Evolutionary conservation across 92 coral and sea anemone species (phyloP).

Genomic region (Ricordea florida): DNA sequence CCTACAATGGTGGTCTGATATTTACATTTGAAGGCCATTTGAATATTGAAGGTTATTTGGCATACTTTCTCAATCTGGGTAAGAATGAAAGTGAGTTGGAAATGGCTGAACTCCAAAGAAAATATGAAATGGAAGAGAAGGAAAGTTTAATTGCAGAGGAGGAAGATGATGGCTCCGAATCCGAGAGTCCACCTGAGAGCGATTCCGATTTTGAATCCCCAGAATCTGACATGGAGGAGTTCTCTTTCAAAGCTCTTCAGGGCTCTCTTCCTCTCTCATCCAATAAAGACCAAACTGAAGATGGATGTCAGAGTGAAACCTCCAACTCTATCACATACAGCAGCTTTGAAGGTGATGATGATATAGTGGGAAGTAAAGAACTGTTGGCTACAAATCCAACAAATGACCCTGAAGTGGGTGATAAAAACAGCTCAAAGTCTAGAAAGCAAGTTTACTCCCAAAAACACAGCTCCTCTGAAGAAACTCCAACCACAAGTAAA

Average conservation of each 20-base stretch:
- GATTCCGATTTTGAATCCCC: constrained; percentile 94
- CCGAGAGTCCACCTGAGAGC: constrained; percentile 85
- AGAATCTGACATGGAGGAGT: constrained; percentile 82
- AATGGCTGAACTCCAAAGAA: constrained; percentile 79
- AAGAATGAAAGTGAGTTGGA: constrained; percentile 64
- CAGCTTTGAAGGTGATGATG: constrained; percentile 65
- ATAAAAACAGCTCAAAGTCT: constrained; percentile 14
- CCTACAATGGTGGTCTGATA: constrained; percentile 90
- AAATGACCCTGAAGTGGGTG: constrained; percentile 28
- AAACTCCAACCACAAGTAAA: constrained; percentile 43
- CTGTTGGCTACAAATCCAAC: not conserved
- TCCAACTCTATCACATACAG: constrained; percentile 52
- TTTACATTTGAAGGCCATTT: constrained; percentile 90
- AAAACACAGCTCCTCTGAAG: constrained; percentile 69
- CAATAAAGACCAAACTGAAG: not conserved
- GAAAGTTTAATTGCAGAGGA: constrained; percentile 44
- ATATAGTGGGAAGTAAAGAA: constrained; percentile 54
- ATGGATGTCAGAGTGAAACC: constrained; percentile 43
- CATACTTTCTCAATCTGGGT: constrained; percentile 79
- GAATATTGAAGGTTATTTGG: constrained; percentile 90
- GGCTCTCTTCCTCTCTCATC: not conserved
- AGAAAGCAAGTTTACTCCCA: constrained; percentile 31
- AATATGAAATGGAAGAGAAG: constrained; percentile 71
- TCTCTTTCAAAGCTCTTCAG: constrained; percentile 4
- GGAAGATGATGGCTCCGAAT: constrained; percentile 56